Base-by-base conservation (phyloP, 2,888 invertebrate species). In the Apamea sordens region DNA sequence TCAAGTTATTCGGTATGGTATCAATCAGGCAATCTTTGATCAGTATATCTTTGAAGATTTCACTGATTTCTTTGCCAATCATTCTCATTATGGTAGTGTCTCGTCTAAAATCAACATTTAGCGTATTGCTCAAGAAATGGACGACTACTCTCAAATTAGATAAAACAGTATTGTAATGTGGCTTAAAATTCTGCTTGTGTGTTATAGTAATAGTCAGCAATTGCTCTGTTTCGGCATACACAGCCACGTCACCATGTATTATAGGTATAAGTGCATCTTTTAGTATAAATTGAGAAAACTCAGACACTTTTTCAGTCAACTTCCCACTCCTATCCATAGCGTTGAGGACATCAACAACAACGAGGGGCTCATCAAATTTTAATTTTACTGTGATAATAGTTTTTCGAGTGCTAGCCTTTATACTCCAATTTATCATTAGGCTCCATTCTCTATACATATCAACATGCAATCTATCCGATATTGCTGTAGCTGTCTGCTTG, bases 1-100 rank as follows among this genome's bases (percentile, higher is more conserved):
- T 97, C 86, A 97, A 97, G 73, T 97, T 98, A 84, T 97, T 98
- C 0, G 99, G 99, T 90, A 99, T 98, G 0, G 98, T 98, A 84
- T 98, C 97, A 72, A 98, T 96, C 15, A 99, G 97, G 91, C 98
- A 99, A 89, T 98, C 97, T 84, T 98, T 97, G 6, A 98, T 97
- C 61, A 99, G 94, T 32, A 97, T 92, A 32, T 97, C 97, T 41
- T 98, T 97, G 88, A 99, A 97, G 69, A 97, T 97, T 8, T 95
- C 93, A 89, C 97, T 95, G 61, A 98, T 95, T 86, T 97, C 93
- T 64, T 95, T 93, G 0, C 98, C 97, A 71, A 98, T 95, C 88
- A 97, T 96, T 79, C 92, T 94, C 91, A 98, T 95, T 63, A 98
- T 93, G 5, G 95, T 96, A 61, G 94, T 90, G 18, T 95, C 92